A percentile compares a stretch with the other conserved stretches of the same genome.
Evolutionary conservation across 2,888 invertebrate genomes (phyloP).

Genomic region (Lasius platythorax): DNA sequence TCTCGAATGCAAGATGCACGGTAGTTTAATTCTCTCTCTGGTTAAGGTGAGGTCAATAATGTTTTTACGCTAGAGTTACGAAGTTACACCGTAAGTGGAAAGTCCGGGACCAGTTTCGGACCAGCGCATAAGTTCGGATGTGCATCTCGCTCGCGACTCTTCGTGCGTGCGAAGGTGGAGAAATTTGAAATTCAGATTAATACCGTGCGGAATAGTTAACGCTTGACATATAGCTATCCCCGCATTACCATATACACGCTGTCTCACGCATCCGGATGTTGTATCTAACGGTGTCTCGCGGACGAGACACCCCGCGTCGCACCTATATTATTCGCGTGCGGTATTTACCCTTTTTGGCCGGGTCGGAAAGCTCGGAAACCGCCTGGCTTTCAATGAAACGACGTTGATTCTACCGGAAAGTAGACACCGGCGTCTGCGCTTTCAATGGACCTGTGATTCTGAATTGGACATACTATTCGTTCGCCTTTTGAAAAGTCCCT

Average conservation of each 20-base stretch:
- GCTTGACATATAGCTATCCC: slow-evolving; percentile 67
- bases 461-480: slow-evolving; percentile 39
- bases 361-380: slow-evolving; percentile 2
- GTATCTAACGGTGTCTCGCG: slow-evolving; percentile 21
- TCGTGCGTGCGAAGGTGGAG: slow-evolving; percentile 59
- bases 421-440: slow-evolving; percentile 36
- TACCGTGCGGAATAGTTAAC: slow-evolving; percentile 73
- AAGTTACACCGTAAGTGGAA: neutral
- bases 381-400: slow-evolving; percentile 35
- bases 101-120: slow-evolving; percentile 24
- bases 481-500: slow-evolving; percentile 7
- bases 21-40: slow-evolving; percentile 35
- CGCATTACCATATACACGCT: slow-evolving; percentile 73
- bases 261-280: slow-evolving; percentile 61
- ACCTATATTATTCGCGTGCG: slow-evolving; percentile 27
- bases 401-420: slow-evolving; percentile 46
- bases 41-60: slow-evolving; percentile 48
- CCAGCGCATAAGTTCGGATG: slow-evolving; percentile 36
- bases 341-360: slow-evolving; percentile 32
- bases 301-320: slow-evolving; percentile 11
- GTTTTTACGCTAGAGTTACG: slow-evolving; percentile 48
- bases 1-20: slow-evolving; percentile 1
- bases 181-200: slow-evolving; percentile 77
- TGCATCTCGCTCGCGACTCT: slow-evolving; percentile 62
- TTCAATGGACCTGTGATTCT: slow-evolving; percentile 47